Evolutionary conservation across 2,888 invertebrate genomes (phyloP), one percentile per base, ranked within the genome.

Genomic region (Cryptocheilus praepositus): DNA sequence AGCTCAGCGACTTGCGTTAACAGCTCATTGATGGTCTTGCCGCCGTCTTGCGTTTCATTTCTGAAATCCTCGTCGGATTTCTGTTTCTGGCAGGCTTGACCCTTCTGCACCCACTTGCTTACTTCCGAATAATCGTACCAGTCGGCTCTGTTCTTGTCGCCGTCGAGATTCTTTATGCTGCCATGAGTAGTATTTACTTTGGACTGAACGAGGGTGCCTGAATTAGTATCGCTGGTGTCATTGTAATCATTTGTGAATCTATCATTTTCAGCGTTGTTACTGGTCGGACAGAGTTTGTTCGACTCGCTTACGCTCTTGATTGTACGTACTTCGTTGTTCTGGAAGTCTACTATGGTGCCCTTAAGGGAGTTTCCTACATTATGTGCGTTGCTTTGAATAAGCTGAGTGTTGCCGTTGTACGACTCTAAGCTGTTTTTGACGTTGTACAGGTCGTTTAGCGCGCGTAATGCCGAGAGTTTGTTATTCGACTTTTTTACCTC

Each of bases 1-100:
- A 95, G 87, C 80, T 95, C 95, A 3, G 94, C 94, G 19, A 95
- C 95, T 84, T 95, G 94, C 61, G 94, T 93, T 18, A 95, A 89
- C 0, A 95, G 88, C 70, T 95, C 95, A 83, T 94, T 92, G 1
- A 94, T 90, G 4, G 92, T 92, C 80, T 92, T 92, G 52, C 49
- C 77, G n/a, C 71, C 73, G 25, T 79, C 73, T 0, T 76, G 72
- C 28, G 62, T 71, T 66, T 62, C 81, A 58, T 70, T 76, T 67
- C 81, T 80, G n/a, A 65, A 66, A 45, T 77, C 68, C 43, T 74
- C 52, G 52, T 76, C 70, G 44, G 73, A 70, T 0, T 55, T 52
- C 43, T 76, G 79, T 49, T 78, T 77, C 7, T 70, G 55, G 44
- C 55, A 74, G 22, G 69, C 65, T 25, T 80, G 81, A 25, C 78